Evolutionary conservation across 2,888 invertebrate genomes (phyloP).

Genomic region (Cephus pulcher): DNA sequence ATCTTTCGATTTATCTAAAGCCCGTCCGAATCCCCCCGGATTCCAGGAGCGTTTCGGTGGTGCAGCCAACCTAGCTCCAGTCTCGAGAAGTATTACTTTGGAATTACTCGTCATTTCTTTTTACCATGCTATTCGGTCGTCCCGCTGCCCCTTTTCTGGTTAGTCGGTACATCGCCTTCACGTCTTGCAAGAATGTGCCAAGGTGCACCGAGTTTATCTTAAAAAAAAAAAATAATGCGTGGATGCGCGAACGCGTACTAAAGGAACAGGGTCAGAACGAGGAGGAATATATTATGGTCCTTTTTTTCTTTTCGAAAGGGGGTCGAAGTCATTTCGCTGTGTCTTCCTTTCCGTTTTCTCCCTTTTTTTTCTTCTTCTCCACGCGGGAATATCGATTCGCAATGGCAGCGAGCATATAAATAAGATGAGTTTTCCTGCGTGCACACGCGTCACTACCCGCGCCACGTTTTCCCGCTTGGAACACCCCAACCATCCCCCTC

Average conservation of each 20-base stretch:
- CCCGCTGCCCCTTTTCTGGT: neutral
- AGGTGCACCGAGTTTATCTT: neutral
- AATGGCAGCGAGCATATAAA: constrained; percentile 59
- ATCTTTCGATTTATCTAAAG: constrained; percentile 7
- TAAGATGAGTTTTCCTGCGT: constrained; percentile 65
- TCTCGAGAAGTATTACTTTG: neutral
- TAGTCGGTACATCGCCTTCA: neutral
- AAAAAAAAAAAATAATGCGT: neutral
- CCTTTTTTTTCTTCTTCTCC: constrained; percentile 6
- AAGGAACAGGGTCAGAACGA: neutral
- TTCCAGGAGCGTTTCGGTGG: constrained; percentile 12
- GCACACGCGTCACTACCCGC: constrained; percentile 64
- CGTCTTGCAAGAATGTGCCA: neutral
- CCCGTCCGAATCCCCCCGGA: neutral
- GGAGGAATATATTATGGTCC: neutral
- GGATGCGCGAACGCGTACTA: neutral
- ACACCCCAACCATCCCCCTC: constrained; percentile 26
- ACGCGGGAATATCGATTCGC: constrained; percentile 55
- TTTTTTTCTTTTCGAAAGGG: neutral
- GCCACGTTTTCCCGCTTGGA: constrained; percentile 40
- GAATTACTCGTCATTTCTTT: neutral
- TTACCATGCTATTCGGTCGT: neutral
- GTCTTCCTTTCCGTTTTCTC: constrained; percentile 7
- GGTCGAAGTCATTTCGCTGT: neutral
- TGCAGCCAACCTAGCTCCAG: neutral